Base-by-base conservation (phyloP, 37 sponge, comb jelly and placozoan genomes). In the Axinella damicornis region DNA sequence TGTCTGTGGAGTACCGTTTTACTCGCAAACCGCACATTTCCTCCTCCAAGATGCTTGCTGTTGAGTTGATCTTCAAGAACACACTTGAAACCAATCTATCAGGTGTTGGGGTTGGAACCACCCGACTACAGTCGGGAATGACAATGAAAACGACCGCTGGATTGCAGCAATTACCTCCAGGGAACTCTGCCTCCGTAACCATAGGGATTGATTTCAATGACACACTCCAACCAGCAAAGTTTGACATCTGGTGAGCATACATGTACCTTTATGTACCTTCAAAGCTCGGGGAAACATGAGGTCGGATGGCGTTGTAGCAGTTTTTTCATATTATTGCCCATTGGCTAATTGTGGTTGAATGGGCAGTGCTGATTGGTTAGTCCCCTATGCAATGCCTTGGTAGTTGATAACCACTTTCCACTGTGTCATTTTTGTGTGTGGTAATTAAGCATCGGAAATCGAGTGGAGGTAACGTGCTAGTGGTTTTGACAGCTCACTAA, bases 161-260 rank as follows among this genome's bases (percentile, higher is more conserved):
- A 2, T 71, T 90, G 15, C 36, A 62, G 6, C 70, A 84, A 71
- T 34, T 98, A 9, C 58, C 73, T 22, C 76, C 88, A 55, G 95
- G 96, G 14, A 79, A 70, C 32, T 69, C 85, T 24, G 56, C 72
- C 0, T 77, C 92, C 16, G 72, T 86, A 21, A 83, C 83, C 27
- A 64, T 98, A 2, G 95, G 95, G 2, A 90, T 98, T 22, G 84
- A 98, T 77, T 98, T 98, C 74, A 96, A 96, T 58, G 99, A 98
- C 79, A 94, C 99, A 21, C 83, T 92, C 5, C 97, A 96, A 36
- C 95, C 97, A 39, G 99, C 99, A 16, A 96, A 94, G 67, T 98
- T 98, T 87, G 88, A 91, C 56, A 79, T 96, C 0, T 82, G 94
- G 92, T 93, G 52, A 82, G 92, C 0, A 13, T 32, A 59, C 33